Conservation (phyloP, 2,113 vertebrate genomes). For the Ellobius talpinus region DNA sequence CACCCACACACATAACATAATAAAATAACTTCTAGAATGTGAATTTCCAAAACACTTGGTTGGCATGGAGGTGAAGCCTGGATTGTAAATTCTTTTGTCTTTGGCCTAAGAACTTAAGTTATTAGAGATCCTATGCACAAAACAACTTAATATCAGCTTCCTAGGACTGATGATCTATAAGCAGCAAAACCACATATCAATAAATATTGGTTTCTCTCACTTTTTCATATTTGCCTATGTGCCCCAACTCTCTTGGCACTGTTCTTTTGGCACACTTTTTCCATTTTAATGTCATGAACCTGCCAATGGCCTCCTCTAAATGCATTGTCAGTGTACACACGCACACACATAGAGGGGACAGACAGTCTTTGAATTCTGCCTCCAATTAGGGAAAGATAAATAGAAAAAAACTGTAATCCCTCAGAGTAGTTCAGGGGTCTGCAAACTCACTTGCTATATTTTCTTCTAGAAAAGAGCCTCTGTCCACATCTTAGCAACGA, state of each 20-base stretch:
- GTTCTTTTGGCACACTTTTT: not conserved
- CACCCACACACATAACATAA: not conserved
- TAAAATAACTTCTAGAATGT: not conserved
- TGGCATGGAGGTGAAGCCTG: not conserved
- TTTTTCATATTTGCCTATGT: not conserved
- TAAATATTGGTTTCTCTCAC: not conserved
- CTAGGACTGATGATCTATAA: not conserved
- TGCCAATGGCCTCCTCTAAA: not conserved
- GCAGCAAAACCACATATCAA: not conserved
- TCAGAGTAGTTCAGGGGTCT: not conserved
- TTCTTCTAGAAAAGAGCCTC: slow-evolving; percentile 23
- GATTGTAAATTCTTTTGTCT: not conserved
- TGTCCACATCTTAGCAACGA: not conserved
- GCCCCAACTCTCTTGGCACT: not conserved
- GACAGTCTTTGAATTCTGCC: not conserved
- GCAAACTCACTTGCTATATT: not conserved
- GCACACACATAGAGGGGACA: not conserved
- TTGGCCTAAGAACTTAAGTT: not conserved
- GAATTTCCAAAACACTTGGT: not conserved
- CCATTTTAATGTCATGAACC: not conserved
- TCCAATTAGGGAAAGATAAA: not conserved
- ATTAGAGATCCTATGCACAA: not conserved
- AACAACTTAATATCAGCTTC: not conserved
- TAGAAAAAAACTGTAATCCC: not conserved
- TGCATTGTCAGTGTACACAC: not conserved